Base-by-base conservation (phyloP, 2,113 vertebrate genomes). In the Ellobius talpinus region DNA sequence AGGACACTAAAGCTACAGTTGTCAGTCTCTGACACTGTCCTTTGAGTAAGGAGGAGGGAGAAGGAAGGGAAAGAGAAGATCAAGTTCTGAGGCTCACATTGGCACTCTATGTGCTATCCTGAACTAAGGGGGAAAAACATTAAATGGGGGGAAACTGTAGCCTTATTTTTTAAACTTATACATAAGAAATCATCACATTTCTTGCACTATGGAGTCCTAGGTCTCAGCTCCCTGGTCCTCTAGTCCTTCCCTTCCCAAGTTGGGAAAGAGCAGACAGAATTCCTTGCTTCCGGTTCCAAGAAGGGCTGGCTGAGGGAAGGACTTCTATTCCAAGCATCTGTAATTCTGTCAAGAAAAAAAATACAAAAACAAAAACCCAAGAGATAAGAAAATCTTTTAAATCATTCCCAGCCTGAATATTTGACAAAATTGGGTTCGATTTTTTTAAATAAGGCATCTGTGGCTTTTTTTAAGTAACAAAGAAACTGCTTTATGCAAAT, bases 401-500 rank as follows among this genome's bases (percentile, higher is more conserved):
- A 76, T 97, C 88, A 97, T 91, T 91, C 68, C 92, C 78, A 93
- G 84, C 55, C 52, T 95, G 97, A 93, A 90, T 92, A 96, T 95
- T 97, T 82, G 86, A 96, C 88, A 96, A 91, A 96, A 96, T 74
- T 88, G 39, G 78, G 94, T 97, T 97, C 96, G 93, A 95, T 97
- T 89, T 95, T 94, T 68, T 68, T 72, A 33, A 84, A 36, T 95
- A 96, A 97, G 94, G 94, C 95, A 96, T 96, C 97, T 42, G 82
- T 94, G 92, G 61, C 95, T 87, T 95, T 87, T 95, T 87, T 84
- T 92, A 94, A 97, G 96, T 92, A 96, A 97, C 92, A 96, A 93
- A 96, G 73, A 91, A 93, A 90, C 19, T 85, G 72, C 91, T 96
- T 96, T 52, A 98, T 97, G 96, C 97, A 98, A 88, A 98, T 98